These are phyloP conservation scores for Illadopsis cleaveri DNA, from an alignment of 2,113 vertebrate species.

Conservation along the genomic window DNA sequence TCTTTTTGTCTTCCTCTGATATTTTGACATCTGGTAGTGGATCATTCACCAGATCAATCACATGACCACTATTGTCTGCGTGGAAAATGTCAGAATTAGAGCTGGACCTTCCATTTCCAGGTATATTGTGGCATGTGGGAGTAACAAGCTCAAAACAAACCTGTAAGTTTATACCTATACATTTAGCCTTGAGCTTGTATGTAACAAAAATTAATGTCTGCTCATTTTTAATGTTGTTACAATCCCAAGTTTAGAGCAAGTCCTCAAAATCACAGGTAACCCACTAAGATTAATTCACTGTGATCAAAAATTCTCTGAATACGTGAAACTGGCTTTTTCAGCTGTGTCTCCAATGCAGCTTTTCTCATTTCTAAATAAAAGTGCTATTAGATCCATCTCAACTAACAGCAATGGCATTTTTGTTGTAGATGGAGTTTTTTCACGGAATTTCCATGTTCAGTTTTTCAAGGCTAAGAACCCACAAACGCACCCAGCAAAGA, in stretches of 20 bases:
- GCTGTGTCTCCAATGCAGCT: not conserved
- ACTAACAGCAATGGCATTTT: not conserved
- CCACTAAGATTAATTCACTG: not conserved
- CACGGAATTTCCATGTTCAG: not conserved
- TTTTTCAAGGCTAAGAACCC: not conserved
- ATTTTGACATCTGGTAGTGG: constrained; percentile 90
- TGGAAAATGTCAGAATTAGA: not conserved
- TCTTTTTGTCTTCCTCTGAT: constrained; percentile 93
- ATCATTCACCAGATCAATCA: constrained; percentile 93
- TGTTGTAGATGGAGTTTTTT: not conserved
- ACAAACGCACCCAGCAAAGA: not conserved
- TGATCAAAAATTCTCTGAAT: not conserved
- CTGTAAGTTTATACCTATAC: not conserved
- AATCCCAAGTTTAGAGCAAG: not conserved
- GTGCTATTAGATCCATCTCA: not conserved
- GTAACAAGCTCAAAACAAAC: not conserved
- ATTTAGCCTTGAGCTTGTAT: not conserved
- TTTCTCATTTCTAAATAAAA: not conserved
- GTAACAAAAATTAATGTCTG: not conserved
- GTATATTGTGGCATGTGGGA: not conserved
- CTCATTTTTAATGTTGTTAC: not conserved
- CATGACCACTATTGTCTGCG: constrained; percentile 85
- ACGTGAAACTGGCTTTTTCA: not conserved
- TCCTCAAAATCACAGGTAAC: not conserved
- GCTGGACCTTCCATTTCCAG: not conserved